Percentiles rank a stretch among this genome's conserved stretches.
Conservation (phyloP, 2,113 vertebrate species). For the Enhydra lutris region DNA sequence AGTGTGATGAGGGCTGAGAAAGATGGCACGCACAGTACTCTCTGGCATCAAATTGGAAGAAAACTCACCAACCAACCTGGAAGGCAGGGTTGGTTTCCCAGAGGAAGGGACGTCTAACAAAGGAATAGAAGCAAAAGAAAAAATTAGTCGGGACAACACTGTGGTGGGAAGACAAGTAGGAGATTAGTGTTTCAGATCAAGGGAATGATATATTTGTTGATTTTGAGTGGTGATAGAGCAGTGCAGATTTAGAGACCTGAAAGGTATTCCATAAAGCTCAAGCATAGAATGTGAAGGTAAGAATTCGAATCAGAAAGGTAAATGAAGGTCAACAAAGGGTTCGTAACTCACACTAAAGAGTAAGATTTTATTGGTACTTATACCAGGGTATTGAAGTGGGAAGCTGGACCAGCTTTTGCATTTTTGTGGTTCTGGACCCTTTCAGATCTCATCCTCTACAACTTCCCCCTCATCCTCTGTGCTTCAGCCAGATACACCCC, state of each 20-base stretch:
- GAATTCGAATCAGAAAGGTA: neutral
- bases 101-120: neutral
- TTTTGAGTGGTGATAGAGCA: neutral
- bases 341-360: neutral
- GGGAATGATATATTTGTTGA: neutral
- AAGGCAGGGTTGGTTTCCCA: neutral
- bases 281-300: neutral
- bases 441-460: neutral
- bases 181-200: neutral
- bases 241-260: neutral
- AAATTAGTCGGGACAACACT: neutral
- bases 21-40: rapidly evolving
- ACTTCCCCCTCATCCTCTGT: rapidly evolving
- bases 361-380: neutral
- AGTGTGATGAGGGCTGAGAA: neutral
- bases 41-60: neutral
- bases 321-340: neutral
- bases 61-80: neutral
- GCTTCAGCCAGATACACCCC: neutral
- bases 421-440: neutral
- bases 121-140: neutral
- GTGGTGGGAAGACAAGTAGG: too few relatives aligned
- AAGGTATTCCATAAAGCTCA: neutral
- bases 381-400: neutral
- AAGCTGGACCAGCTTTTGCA: neutral